Conservation (phyloP, 2,113 vertebrate genomes). For the Semnornis frantzii region DNA sequence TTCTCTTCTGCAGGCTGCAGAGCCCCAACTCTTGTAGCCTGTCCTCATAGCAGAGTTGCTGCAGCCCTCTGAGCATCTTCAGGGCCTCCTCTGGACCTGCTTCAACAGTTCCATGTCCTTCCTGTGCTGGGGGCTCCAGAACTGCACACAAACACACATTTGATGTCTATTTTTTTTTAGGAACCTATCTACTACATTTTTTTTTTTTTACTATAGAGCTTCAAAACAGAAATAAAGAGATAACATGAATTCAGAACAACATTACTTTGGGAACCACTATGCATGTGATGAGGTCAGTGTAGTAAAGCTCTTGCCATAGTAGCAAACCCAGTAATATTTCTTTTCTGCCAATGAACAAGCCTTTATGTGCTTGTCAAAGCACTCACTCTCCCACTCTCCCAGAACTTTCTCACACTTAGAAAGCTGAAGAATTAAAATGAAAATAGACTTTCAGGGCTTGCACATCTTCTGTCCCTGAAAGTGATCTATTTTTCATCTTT, state of each 20-base stretch:
- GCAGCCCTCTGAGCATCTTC: too few relatives aligned
- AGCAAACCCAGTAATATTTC: neutral
- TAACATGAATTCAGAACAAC: too few relatives aligned
- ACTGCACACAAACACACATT: neutral
- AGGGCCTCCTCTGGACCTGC: too few relatives aligned
- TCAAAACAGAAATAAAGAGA: neutral
- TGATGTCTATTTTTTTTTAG: neutral
- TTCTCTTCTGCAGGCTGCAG: too few relatives aligned
- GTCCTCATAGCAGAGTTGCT: too few relatives aligned
- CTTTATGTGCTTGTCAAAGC: neutral
- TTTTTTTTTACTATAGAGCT: neutral
- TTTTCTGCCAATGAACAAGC: neutral
- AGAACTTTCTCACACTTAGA: neutral
- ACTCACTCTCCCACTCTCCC: neutral
- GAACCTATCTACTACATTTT: neutral
- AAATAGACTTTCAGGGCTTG: neutral
- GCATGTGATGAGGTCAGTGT: neutral
- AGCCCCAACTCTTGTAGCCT: too few relatives aligned
- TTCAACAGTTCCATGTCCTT: too few relatives aligned
- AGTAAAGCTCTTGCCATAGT: neutral
- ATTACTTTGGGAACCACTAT: neutral
- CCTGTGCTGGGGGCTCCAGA: too few relatives aligned
- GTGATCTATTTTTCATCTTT: slow-evolving; percentile 38
- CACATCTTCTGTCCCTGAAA: neutral
- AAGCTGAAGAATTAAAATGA: neutral